Evolutionary conservation across 2,113 vertebrate genomes (phyloP), one percentile per base, ranked within the genome.

Genomic region (Chaetodon trifascialis): DNA sequence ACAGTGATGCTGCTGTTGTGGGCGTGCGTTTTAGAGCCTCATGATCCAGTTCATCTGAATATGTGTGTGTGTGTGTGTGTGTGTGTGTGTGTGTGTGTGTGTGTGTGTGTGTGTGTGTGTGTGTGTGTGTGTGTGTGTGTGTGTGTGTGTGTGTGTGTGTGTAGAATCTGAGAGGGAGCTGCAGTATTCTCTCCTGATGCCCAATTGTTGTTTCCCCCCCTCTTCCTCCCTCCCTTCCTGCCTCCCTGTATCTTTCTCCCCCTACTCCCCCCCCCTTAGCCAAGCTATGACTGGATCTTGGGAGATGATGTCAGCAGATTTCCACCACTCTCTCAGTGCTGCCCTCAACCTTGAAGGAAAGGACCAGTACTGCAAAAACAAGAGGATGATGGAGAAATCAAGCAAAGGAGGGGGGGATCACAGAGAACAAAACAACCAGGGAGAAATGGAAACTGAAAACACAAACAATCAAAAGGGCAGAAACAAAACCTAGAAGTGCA

Each of bases 291-390:
- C 90, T 93, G 94, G 91, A 94, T 94, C 88, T 86, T 93, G 52
- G 85, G 83, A 74, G 77, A 91, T 96, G 96, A 96, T 95, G 95
- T 96, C 95, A 96, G 95, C 95, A 94, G 81, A 92, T 92, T 93
- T 94, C 80, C 73, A 55, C 76, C 62, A 52, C 40, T 85, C 47
- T 77, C 92, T 92, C 84, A 88, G 80, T 89, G 87, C 91, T 94
- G 93, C 93, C 86, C 74, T 88, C 82, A 84, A 70, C 76, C 80
- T 86, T 78, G 74, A 84, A 82, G 85, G 88, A 91, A 80, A 79
- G 47, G 17, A 77, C 59, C 66, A 56, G 89, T 92, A 93, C 86
- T 94, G 90, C 91, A 93, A 92, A 91, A 92, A 93, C 85, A 91
- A 86, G 83, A 71, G 8, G 17, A 17, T 0, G 12, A 46, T 23